Conservation (phyloP, 2,888 invertebrate genomes). For the Hydroisotoma schaefferi region DNA sequence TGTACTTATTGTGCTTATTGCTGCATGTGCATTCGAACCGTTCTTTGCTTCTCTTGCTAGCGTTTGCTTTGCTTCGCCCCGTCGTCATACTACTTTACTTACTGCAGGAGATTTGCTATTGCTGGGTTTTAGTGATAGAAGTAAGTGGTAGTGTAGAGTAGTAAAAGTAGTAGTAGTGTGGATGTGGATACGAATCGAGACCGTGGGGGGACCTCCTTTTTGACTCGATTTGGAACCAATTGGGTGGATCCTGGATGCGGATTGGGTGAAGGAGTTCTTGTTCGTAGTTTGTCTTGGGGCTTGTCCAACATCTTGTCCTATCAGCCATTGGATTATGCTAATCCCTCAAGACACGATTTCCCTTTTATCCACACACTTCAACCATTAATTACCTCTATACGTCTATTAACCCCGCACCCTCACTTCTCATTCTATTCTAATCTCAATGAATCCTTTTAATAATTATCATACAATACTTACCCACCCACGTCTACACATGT, state of each 20-base stretch:
- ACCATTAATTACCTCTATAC: conserved; percentile 48
- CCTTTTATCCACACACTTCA: conserved; percentile 46
- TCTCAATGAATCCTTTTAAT: conserved; percentile 3
- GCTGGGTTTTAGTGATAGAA: too few relatives aligned
- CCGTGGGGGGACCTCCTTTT: conserved; percentile 44
- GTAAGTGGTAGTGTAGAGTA: background rate
- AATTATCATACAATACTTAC: conserved; percentile 25
- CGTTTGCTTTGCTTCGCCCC: background rate
- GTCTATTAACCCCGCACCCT: conserved; percentile 48
- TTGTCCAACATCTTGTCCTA: conserved; percentile 49
- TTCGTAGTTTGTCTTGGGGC: conserved; percentile 49
- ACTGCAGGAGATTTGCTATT: too few relatives aligned
- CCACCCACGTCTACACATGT: conserved; percentile 41
- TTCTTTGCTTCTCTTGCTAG: background rate
- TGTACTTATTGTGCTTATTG: background rate
- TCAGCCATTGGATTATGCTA: conserved; percentile 49
- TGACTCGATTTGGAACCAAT: conserved; percentile 49
- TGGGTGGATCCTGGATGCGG: conserved; percentile 44
- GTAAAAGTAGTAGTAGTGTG: background rate
- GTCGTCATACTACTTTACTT: background rate
- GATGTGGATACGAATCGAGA: too few relatives aligned
- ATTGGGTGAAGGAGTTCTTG: conserved; percentile 45
- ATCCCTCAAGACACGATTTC: conserved; percentile 49
- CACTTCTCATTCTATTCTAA: conserved; percentile 24
- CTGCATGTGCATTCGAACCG: background rate